These are phyloP conservation scores for Drosophila pectinifera DNA, from an alignment of 1,140 invertebrate species.

Conservation along the genomic window DNA sequence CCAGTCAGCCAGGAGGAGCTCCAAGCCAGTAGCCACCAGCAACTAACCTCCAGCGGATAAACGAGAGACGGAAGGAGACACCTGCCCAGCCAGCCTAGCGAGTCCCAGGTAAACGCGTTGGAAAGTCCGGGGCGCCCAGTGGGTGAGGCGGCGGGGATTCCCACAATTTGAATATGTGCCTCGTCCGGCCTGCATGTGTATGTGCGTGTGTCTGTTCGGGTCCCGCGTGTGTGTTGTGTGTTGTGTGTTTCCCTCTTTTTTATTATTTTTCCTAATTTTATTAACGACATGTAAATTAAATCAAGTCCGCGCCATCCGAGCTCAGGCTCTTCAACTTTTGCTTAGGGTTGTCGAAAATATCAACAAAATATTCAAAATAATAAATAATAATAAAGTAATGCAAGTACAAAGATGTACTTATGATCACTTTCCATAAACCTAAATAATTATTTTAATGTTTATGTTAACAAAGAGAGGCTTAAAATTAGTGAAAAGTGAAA, in stretches of 20 bases:
- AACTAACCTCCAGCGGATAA: too few species aligned
- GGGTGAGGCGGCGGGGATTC: constrained; percentile 5
- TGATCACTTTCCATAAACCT: too few species aligned
- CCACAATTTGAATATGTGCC: constrained; percentile 3
- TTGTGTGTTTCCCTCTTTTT: constrained; percentile 7
- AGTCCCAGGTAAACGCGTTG: constrained; percentile 14
- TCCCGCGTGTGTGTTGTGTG: constrained; percentile 19
- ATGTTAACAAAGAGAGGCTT: too few species aligned
- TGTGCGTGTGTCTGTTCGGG: constrained; percentile 23
- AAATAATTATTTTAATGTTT: too few species aligned
- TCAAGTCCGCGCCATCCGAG: constrained; percentile 59
- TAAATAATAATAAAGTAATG: too few species aligned
- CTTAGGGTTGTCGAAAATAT: constrained; percentile 30
- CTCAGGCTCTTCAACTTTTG: constrained; percentile 5
- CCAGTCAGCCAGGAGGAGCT: background rate
- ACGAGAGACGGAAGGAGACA: constrained; percentile 14
- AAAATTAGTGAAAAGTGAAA: too few species aligned
- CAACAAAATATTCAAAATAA: background rate
- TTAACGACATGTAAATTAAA: constrained; percentile 82
- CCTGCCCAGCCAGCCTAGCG: constrained; percentile 12
- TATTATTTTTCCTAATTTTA: constrained; percentile 64
- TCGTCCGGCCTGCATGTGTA: background rate
- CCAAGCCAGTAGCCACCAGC: background rate
- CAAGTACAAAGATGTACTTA: too few species aligned
- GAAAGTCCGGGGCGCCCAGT: constrained; percentile 1